Percentiles rank a stretch among this genome's conserved stretches.
These are phyloP conservation scores for Trematomus bernacchii DNA, from an alignment of 2,797 vertebrate genomes.

Conservation along the genomic window DNA sequence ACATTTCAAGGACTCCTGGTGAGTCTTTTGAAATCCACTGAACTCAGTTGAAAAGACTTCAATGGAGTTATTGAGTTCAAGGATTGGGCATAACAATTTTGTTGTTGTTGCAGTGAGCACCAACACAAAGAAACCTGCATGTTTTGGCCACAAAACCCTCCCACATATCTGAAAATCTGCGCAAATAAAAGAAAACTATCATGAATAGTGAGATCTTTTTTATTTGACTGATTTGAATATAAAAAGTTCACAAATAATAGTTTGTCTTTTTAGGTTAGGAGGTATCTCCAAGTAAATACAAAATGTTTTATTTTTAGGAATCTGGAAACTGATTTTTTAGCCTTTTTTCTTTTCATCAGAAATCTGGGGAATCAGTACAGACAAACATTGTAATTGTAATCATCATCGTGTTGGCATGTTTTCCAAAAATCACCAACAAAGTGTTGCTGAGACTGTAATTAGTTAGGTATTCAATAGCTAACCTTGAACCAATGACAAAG, in stretches of 20 bases:
- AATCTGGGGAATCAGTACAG: no score
- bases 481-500: neutral
- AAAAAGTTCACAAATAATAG: no score
- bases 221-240: no score
- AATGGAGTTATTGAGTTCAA: neutral
- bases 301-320: no score
- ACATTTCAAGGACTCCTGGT: neutral
- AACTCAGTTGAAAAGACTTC: constrained; percentile 1
- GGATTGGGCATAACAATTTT: neutral
- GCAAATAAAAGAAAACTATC: no score
- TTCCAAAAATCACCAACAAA: neutral
- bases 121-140: neutral
- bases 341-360: no score
- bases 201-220: no score
- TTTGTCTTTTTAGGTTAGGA: no score
- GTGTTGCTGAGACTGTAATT: neutral
- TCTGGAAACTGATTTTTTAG: no score
- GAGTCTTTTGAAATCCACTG: neutral
- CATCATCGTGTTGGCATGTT: no score
- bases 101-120: neutral
- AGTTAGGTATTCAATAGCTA: neutral
- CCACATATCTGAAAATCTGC: neutral
- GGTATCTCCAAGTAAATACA: no score
- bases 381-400: no score
- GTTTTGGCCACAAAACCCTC: neutral